phyloP scores from a whole-genome alignment of 2,888 invertebrate genomes.

The Sphinx pinastri region DNA sequence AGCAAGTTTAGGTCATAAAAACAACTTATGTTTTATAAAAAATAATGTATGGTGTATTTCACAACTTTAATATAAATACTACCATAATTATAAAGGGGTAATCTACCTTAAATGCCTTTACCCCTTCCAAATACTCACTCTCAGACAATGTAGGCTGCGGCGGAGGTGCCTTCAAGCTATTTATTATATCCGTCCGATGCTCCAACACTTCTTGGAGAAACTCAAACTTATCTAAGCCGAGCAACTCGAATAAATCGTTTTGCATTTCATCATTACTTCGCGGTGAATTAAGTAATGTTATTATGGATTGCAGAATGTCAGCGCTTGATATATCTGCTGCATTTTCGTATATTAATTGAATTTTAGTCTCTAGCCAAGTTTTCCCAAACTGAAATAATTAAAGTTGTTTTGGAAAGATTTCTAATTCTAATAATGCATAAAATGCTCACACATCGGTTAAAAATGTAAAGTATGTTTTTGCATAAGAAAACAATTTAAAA shows the following conservation, averaged over 20 bases:
- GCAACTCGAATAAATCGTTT: slow-evolving; percentile 93
- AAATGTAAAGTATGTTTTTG: no score
- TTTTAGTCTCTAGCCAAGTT: slow-evolving; percentile 80
- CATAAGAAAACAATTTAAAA: no score
- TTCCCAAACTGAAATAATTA: slow-evolving; percentile 76
- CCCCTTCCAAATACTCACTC: slow-evolving; percentile 49
- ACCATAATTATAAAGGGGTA: no score
- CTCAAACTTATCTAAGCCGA: slow-evolving; percentile 94
- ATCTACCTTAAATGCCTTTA: no score
- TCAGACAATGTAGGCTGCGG: slow-evolving; percentile 65
- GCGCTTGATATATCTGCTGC: slow-evolving; percentile 79
- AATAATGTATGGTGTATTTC: no score
- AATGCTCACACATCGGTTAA: no score
- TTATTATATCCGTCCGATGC: slow-evolving; percentile 83
- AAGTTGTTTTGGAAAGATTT: neutral
- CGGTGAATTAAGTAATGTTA: slow-evolving; percentile 85
- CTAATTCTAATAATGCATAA: no score
- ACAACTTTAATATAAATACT: no score
- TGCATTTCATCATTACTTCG: slow-evolving; percentile 88
- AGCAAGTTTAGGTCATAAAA: no score
- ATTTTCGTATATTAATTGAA: slow-evolving; percentile 77
- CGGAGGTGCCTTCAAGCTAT: slow-evolving; percentile 60
- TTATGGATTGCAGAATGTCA: slow-evolving; percentile 84
- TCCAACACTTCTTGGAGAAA: slow-evolving; percentile 87
- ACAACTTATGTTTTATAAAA: no score